Evolutionary conservation across 2,888 invertebrate species (phyloP).

Genomic region (Chloroclysta siterata): DNA sequence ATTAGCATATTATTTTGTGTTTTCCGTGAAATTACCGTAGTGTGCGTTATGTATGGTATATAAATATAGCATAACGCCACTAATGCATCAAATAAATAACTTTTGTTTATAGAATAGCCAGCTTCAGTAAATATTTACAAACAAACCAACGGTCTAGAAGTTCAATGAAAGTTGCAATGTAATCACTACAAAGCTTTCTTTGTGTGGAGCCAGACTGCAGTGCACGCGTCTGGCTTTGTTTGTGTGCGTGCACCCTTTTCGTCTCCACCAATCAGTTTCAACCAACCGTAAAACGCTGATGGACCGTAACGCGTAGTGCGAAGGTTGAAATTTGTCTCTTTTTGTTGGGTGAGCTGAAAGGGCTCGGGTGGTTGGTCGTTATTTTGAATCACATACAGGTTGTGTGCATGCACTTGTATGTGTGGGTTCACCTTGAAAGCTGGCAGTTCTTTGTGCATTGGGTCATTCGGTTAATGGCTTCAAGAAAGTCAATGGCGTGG

Average conservation of each 20-base stretch:
- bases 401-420: constrained; percentile 54
- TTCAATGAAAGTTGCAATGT: constrained; percentile 50
- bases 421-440: constrained; percentile 84
- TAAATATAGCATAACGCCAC: background rate
- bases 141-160: constrained; percentile 36
- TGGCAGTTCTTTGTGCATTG: constrained; percentile 84
- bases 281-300: constrained; percentile 6
- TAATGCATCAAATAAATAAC: constrained; percentile 14
- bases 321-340: constrained; percentile 48
- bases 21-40: constrained; percentile 46
- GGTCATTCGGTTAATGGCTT: constrained; percentile 86
- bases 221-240: constrained; percentile 54
- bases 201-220: constrained; percentile 74
- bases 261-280: constrained; percentile 57
- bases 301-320: constrained; percentile 24
- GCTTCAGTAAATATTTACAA: constrained; percentile 37
- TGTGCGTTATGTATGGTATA: constrained; percentile 20
- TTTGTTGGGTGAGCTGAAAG: constrained; percentile 17
- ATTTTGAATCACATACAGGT: constrained; percentile 75
- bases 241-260: constrained; percentile 80
- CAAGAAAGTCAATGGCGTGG: constrained; percentile 83
- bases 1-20: constrained; percentile 37
- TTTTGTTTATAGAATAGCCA: constrained; percentile 16
- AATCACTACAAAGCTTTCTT: constrained; percentile 42
- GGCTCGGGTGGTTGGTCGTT: constrained; percentile 52